phyloP scores from a whole-genome alignment of 2,888 invertebrate species.

The Amphipyra berbera region DNA sequence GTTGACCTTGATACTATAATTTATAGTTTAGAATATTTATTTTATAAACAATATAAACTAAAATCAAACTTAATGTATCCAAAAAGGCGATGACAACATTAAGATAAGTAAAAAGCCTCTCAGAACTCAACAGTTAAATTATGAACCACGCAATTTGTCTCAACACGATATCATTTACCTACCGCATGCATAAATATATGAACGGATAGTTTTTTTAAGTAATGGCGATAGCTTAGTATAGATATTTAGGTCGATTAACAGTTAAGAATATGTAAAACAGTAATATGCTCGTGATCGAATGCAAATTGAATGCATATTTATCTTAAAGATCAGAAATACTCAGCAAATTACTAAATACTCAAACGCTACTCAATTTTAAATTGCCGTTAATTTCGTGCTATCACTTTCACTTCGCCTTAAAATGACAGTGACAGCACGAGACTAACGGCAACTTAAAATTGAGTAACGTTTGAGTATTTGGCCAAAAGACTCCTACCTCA shows the following conservation, averaged over 20 bases:
- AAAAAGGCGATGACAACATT: slow-evolving; percentile 30
- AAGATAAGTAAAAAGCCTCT: slow-evolving; percentile 42
- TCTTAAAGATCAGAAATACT: no score
- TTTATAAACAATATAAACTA: slow-evolving; percentile 6
- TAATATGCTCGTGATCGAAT: background rate
- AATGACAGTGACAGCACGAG: no score
- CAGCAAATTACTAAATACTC: no score
- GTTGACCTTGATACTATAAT: slow-evolving; percentile 21
- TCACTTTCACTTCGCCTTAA: no score
- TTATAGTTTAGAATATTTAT: slow-evolving; percentile 1
- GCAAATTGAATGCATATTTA: background rate
- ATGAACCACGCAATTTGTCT: slow-evolving; percentile 34
- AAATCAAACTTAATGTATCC: background rate
- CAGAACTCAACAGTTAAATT: slow-evolving; percentile 19
- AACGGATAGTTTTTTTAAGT: slow-evolving; percentile 37
- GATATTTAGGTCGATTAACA: slow-evolving; percentile 36
- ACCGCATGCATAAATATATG: slow-evolving; percentile 44
- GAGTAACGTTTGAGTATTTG: no score
- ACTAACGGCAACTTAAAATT: no score
- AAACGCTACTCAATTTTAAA: no score
- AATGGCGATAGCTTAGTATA: slow-evolving; percentile 15
- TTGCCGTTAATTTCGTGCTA: no score
- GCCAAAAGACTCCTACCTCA: no score
- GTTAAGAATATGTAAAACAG: slow-evolving; percentile 18
- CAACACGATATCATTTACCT: slow-evolving; percentile 33